phyloP scores from a whole-genome alignment of 1,140 invertebrate species.

The Drosophila asahinai region DNA sequence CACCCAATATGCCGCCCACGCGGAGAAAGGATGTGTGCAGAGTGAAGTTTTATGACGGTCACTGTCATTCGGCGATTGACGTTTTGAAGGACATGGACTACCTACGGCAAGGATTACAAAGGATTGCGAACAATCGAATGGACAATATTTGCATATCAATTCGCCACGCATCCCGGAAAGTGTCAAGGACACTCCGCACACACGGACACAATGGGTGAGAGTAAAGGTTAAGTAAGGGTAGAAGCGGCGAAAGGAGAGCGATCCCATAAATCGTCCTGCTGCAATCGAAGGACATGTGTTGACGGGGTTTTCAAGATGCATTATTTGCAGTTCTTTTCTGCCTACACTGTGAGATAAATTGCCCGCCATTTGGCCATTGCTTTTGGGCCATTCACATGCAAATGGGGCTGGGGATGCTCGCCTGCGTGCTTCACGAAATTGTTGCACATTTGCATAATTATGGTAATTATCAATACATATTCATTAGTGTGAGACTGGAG shows the following conservation, averaged over 20 bases:
- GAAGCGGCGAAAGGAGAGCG: conserved; percentile 21
- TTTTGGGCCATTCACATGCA: conserved; percentile 13
- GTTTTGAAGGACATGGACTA: conserved; percentile 57
- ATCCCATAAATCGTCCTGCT: conserved; percentile 19
- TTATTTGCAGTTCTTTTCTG: neutral
- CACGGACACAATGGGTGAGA: conserved; percentile 30
- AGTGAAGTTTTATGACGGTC: conserved; percentile 72
- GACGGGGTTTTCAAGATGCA: conserved; percentile 22
- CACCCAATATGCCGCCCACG: conserved; percentile 25
- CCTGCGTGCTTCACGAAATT: conserved; percentile 50
- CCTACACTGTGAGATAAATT: conserved; percentile 23
- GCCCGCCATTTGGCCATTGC: conserved; percentile 4
- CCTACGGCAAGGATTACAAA: conserved; percentile 79
- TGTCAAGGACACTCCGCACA: conserved; percentile 60
- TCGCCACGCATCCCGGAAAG: conserved; percentile 61
- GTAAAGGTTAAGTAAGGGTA: conserved; percentile 43
- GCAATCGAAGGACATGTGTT: conserved; percentile 49
- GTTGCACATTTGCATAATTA: conserved; percentile 79
- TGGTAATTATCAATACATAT: conserved; percentile 80
- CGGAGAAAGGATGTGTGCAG: conserved; percentile 42
- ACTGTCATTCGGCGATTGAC: conserved; percentile 66
- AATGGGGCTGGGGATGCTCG: conserved; percentile 25
- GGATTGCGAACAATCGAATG: conserved; percentile 72
- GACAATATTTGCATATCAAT: conserved; percentile 78
- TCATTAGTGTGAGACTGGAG: conserved; percentile 70